Evolutionary conservation across 2,888 invertebrate species (phyloP), one percentile per base, ranked within the genome.

Genomic region (Odontocerum albicorne): DNA sequence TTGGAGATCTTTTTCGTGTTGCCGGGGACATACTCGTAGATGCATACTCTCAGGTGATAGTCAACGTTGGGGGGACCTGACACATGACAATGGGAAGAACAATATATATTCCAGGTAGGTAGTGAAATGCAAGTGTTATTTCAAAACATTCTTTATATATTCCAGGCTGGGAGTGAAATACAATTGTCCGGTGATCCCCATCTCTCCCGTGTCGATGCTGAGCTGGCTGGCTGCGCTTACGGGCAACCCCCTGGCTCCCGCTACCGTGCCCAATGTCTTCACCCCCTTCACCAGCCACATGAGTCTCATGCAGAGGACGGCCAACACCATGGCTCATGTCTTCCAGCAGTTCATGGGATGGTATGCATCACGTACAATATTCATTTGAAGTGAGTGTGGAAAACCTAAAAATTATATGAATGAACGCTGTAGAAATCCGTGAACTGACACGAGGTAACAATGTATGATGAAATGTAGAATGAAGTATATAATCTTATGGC

Each of bases 291-390:
- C 54, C 1, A 10, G 4, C 19, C 7, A 38, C 4, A 58, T 58
- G 58, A 45, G 31, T 22, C 22, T 58, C 7, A 40, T 32, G 46
- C 50, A 58, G 39, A 54, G 58, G 38, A 32, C 44, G n/a, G 17
- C 32, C 13, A 58, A 54, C 27, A 40, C 35, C 1, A 13, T 35
- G 7, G 27, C 42, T 17, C 16, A 13, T 8, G 19, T 50, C 12
- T n/a, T 42, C 4, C 58, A 54, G 27, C 49, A 54, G 17, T 32
- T 54, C 22, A 44, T 51, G 43, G 51, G 27, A 15, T 36, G 51
- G 51, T 51, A 44, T n/a, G 13, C 4, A n/a, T n/a, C n/a, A n/a
- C n/a, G n/a, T n/a, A n/a, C n/a, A n/a, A n/a, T n/a, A n/a, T n/a
- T n/a, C n/a, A n/a, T n/a, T n/a, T n/a, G n/a, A n/a, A n/a, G n/a